Base-by-base conservation (phyloP, 1,140 invertebrate genomes). In the Nasonia longicornis region DNA sequence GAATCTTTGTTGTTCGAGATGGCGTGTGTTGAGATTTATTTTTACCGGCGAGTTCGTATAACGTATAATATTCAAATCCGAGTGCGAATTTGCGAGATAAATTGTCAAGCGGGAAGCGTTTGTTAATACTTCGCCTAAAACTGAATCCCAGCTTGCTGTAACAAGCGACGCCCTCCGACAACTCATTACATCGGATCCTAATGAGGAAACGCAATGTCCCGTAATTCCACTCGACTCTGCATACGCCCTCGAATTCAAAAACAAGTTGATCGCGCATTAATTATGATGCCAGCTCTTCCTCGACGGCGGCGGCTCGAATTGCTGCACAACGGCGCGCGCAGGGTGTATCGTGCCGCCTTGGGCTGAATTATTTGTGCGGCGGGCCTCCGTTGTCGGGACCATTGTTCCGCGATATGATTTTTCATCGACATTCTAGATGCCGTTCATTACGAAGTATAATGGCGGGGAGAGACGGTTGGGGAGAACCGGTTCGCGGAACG, bases 331-430 rank as follows among this genome's bases (percentile, higher is more conserved):
- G 31, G 31, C 31, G 4, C 14, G 14, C 20, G 16, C 20, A 58
- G 52, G 20, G 52, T 58, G 52, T 58, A 67, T 31, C 66, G 66
- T 20, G 66, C 16, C 7, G 69, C 69, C 69, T 26, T 20, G 69
- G 69, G 69, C 69, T 71, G 35, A 20, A 35, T 38, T 35, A 71
- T 71, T 71, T 42, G 69, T 20, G 7, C 2, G 64, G n/a, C 22
- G n/a, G 1, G 3, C 3, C 45, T 0, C 45, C 45, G 45, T 48
- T 48, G 52, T 58, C 52, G 52, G 11, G 66, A 31, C 66, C 26
- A 67, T 67, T 67, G 69, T 31, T 71, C 69, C 69, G 35, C 31
- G 31, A 42, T 71, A 71, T 71, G 16, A 38, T 71, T 71, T 38
- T 42, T 71, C 69, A 67, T 42, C 35, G 69, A 71, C 69, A 38